phyloP scores from a whole-genome alignment of 1,140 invertebrate genomes.

The Sitobion miscanthi region DNA sequence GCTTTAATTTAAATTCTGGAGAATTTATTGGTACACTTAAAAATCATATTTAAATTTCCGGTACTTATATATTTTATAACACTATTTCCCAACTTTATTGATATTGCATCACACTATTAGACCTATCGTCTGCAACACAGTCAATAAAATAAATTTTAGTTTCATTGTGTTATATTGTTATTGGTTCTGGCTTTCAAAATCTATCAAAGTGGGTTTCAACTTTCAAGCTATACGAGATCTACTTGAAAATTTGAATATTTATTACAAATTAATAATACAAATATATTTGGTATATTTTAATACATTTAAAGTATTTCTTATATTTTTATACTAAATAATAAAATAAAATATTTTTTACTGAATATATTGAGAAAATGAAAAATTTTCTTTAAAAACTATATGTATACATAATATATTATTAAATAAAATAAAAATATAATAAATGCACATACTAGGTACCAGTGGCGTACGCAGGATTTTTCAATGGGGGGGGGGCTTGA shows the following conservation, averaged over 20 bases:
- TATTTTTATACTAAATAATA: no score
- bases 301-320: no score
- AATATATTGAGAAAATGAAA: no score
- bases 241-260: not conserved
- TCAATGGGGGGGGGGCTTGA: no score
- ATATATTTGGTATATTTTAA: no score
- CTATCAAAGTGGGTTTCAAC: not conserved
- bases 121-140: not conserved
- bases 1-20: not conserved
- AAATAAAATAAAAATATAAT: no score
- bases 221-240: not conserved
- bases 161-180: not conserved
- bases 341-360: no score
- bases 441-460: no score
- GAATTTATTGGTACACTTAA: not conserved
- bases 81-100: not conserved
- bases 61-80: not conserved
- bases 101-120: not conserved
- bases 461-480: no score
- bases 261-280: not conserved
- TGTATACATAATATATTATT: no score
- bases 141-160: not conserved
- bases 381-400: no score
- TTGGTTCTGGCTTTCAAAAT: not conserved
- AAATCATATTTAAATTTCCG: no score